phyloP scores from a whole-genome alignment of 2,113 vertebrate species.

The Amphilophus citrinellus region DNA sequence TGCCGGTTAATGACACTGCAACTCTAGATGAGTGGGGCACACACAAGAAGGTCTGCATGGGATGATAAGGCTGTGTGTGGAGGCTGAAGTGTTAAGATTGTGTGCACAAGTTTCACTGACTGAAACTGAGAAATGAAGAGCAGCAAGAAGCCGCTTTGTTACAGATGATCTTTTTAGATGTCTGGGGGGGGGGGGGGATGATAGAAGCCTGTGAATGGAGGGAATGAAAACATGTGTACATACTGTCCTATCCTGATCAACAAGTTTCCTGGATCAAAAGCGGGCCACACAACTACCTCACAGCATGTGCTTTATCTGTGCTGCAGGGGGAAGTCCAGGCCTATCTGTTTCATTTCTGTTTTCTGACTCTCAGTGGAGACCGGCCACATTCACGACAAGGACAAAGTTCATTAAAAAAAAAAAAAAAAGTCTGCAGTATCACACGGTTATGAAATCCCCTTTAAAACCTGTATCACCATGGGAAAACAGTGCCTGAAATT shows the following conservation, averaged over 20 bases:
- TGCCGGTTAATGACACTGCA: conserved; percentile 33
- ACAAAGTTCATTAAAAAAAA: conserved; percentile 56
- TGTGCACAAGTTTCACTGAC: conserved; percentile 41
- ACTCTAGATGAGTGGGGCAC: conserved; percentile 18
- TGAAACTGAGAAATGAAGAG: conserved; percentile 41
- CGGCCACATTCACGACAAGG: conserved; percentile 52
- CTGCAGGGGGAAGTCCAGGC: conserved; percentile 81
- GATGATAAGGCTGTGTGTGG: conserved; percentile 7
- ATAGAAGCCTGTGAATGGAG: not conserved
- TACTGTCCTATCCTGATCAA: conserved; percentile 59
- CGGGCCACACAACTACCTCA: conserved; percentile 37
- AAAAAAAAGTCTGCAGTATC: conserved; percentile 34
- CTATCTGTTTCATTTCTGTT: conserved; percentile 83
- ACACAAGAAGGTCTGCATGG: not conserved
- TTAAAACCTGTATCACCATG: conserved; percentile 18
- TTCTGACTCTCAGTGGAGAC: conserved; percentile 59
- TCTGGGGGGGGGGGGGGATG: not conserved
- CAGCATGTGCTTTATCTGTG: conserved; percentile 71
- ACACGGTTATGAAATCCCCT: conserved; percentile 62
- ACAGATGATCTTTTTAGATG: not conserved
- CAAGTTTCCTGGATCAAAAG: conserved; percentile 70
- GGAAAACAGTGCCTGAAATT: not conserved
- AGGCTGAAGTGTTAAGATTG: conserved; percentile 11
- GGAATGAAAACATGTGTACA: conserved; percentile 1
- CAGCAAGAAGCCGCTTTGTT: not conserved